A percentile compares a stretch with the other conserved stretches of the same genome.
Evolutionary conservation across 2,113 vertebrate genomes (phyloP).

Genomic region (Dryoscopus gambensis): DNA sequence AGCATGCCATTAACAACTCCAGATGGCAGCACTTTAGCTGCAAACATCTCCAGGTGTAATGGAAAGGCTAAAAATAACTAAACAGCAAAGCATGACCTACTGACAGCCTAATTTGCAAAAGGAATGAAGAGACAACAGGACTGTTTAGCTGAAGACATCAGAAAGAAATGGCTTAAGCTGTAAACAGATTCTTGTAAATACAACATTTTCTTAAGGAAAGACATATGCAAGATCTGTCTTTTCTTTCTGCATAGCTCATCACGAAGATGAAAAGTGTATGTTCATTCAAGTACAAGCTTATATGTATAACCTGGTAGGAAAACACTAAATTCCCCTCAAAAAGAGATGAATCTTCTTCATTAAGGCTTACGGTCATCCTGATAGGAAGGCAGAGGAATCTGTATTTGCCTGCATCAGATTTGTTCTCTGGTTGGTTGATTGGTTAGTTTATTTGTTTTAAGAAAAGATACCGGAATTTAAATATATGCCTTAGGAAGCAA

Average conservation of each 20-base stretch:
- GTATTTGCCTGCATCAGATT: neutral
- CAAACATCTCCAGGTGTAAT: slow-evolving; percentile 59
- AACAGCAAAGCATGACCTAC: slow-evolving; percentile 36
- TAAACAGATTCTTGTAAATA: neutral
- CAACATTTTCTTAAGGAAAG: neutral
- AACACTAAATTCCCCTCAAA: neutral
- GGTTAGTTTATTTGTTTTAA: neutral
- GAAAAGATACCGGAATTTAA: neutral
- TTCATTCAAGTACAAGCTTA: neutral
- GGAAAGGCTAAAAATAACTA: slow-evolving; percentile 53
- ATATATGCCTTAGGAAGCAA: neutral
- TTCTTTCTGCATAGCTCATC: neutral
- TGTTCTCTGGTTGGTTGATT: neutral
- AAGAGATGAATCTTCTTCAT: neutral
- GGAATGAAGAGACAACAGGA: neutral
- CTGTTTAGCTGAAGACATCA: neutral
- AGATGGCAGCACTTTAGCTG: slow-evolving; percentile 64
- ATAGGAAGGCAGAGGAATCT: neutral
- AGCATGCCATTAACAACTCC: slow-evolving; percentile 66
- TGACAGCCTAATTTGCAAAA: slow-evolving; percentile 45
- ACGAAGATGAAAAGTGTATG: neutral
- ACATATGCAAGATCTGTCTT: neutral
- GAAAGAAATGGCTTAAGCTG: neutral
- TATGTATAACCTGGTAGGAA: neutral
- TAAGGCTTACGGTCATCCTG: neutral